Evolutionary conservation across 2,113 vertebrate genomes (phyloP), one percentile per base, ranked within the genome.

Genomic region (Tympanuchus pallidicinctus): DNA sequence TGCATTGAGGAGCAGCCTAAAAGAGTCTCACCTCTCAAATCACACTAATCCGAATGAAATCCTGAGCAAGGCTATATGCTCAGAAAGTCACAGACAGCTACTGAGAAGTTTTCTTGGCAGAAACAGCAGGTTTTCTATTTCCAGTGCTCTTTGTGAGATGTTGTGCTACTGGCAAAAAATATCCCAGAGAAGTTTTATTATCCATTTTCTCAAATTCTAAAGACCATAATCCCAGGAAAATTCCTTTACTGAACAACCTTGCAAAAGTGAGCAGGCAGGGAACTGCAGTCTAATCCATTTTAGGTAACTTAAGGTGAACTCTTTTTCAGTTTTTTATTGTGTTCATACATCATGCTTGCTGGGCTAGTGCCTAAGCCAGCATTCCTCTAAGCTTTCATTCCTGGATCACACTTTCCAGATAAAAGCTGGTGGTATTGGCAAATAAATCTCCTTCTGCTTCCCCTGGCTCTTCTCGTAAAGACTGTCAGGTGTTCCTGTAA

Each of bases 91-190:
- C 10, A 77, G 61, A 34, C 17, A 56, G 45, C 13, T 91, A 38
- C 87, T 28, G 52, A 81, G 77, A 63, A 84, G 21, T 11, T 61
- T 21, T 84, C 52, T 45, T 20, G 20, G 66, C 36, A 38, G 70
- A 87, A 94, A 79, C 34, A 85, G 61, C 71, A 89, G 20, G n/a
- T 73, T 85, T 90, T 82, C 74, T 92, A 85, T 91, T 85, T 82
- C 81, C 82, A 84, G 40, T 6, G 34, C 52, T 32, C 28, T 84
- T 47, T 0, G 18, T 71, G 60, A 50, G 64, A 88, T 66, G 64
- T 27, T 75, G 52, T 14, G 13, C 34, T 75, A 65, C 4, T 1
- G 25, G 52, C 48, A 78, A 89, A 72, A 92, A 77, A 77, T 59
- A 82, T 5, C 50, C 47, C 78, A 16, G 25, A 63, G 61, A 71